These are phyloP conservation scores for Syngnathus scovelli DNA, from an alignment of 2,113 vertebrate species.

Conservation along the genomic window DNA sequence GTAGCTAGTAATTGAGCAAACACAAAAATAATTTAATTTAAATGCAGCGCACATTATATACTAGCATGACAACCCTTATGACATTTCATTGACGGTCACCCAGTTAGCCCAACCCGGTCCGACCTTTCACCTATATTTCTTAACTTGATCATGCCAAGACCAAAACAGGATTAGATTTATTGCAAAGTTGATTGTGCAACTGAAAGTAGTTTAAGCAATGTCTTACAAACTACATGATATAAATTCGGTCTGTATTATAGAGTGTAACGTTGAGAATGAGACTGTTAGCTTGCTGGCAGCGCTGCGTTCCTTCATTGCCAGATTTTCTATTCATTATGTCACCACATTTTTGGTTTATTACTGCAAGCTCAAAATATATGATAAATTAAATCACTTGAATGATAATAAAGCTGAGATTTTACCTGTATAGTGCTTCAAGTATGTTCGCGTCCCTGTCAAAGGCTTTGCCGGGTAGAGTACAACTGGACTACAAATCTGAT, in stretches of 20 bases:
- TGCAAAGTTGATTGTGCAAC: too few species aligned
- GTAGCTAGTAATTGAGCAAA: too few species aligned
- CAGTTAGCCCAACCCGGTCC: conserved; percentile 8
- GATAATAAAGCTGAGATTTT: neutral
- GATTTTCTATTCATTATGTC: neutral
- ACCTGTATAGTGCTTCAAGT: conserved; percentile 31
- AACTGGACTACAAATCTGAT: conserved; percentile 42
- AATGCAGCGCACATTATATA: neutral
- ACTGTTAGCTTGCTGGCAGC: conserved; percentile 15
- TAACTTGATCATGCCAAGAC: neutral
- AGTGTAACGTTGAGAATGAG: neutral
- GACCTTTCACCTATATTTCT: conserved; percentile 72
- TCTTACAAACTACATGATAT: neutral
- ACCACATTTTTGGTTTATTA: neutral
- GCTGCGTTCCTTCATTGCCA: conserved; percentile 3
- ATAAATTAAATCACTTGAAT: neutral
- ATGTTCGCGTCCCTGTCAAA: conserved; percentile 27
- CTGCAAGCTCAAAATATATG: neutral
- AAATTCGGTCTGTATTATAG: neutral
- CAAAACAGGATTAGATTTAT: neutral
- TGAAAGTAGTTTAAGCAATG: neutral
- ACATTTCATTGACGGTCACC: conserved; percentile 37
- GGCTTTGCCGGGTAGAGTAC: conserved; percentile 1
- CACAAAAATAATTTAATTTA: neutral
- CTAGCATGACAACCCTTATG: neutral